Evolutionary conservation across 2,888 invertebrate species (phyloP).

Genomic region (Rotaria socialis): DNA sequence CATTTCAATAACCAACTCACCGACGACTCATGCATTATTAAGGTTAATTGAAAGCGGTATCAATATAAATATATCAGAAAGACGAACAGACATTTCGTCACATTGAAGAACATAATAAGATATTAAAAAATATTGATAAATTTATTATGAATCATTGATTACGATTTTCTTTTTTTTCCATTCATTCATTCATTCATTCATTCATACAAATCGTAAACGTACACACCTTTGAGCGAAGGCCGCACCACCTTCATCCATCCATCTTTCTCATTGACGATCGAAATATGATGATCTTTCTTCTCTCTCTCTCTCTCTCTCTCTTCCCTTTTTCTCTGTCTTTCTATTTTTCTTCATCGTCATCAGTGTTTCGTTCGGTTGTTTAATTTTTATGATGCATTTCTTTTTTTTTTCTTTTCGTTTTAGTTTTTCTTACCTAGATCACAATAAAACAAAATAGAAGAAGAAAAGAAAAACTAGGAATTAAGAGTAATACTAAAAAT

Average conservation of each 20-base stretch:
- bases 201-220: background rate
- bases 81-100: background rate
- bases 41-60: background rate
- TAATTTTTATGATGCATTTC: conserved; percentile 3
- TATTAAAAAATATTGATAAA: background rate
- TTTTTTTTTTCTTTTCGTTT: background rate
- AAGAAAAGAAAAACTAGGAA: background rate
- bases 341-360: background rate
- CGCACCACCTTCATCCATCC: conserved; percentile 16
- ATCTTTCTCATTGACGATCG: conserved; percentile 24
- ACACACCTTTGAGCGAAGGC: conserved; percentile 19
- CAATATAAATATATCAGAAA: background rate
- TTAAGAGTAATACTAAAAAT: background rate
- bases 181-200: background rate
- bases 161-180: background rate
- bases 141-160: background rate
- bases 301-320: background rate
- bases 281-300: conserved; percentile 15
- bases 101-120: background rate
- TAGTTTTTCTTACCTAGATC: background rate
- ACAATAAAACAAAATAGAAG: background rate
- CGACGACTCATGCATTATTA: background rate
- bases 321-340: background rate
- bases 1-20: background rate
- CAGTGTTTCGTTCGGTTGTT: background rate